Evolutionary conservation across 2,113 vertebrate genomes (phyloP), one percentile per base, ranked within the genome.

Genomic region (Chrysochloris asiatica): DNA sequence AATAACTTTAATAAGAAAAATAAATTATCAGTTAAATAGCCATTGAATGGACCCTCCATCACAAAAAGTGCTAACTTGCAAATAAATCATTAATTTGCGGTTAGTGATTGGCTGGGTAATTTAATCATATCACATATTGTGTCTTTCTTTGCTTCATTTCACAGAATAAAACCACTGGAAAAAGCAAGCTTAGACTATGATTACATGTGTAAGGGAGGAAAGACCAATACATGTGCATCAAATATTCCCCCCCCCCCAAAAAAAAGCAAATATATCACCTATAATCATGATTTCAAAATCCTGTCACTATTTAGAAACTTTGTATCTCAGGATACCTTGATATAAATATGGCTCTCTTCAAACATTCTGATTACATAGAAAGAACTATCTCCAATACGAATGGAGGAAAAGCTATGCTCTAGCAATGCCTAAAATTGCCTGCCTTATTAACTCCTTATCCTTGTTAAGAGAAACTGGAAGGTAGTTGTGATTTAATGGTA

Each of bases 1-100:
- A 72, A 43, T 47, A 77, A 33, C 14, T 47, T 86, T 73, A 69
- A 59, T 47, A 69, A 84, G 73, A 80, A 84, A 72, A 93, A 83
- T 1, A 63, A n/a, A 19, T 30, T 14, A 80, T 38, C 50, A 93
- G n/a, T 47, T 61, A 28, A 90, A 82, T 10, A 73, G 30, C 1
- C 30, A 87, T 52, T 83, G 47, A 56, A 52, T 30, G 45, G 12
- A 43, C 10, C 59, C 8, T 3, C 50, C 54, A 14, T 48, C 11
- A 84, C 38, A 1, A 82, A 94, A 72, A 4, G 1, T 47, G 2
- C 11, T 59, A 67, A 47, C 41, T 91, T 73, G 36, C 33, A 79
- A 69, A 79, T 43, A 69, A 80, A 76, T 86, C 56, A 87, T 13
- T 61, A 63, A 43, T 33, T 89, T 36, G 24, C 63, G 52, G 4